phyloP scores from a whole-genome alignment of 2,113 vertebrate species.

The Balaenoptera acutorostrata region DNA sequence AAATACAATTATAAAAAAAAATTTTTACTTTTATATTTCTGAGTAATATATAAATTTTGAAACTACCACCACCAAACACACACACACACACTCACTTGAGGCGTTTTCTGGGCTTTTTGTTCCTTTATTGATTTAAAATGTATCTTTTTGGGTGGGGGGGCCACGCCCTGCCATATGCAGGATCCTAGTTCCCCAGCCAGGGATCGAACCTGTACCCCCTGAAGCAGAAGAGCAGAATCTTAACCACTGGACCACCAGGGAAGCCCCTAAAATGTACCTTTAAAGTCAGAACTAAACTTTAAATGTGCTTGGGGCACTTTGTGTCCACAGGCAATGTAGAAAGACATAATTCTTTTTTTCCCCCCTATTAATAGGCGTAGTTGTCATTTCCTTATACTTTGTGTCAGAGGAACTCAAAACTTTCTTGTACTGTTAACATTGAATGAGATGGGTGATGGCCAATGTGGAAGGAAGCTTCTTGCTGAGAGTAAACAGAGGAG shows the following conservation, averaged over 20 bases:
- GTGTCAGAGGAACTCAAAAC: background rate
- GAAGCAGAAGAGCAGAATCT: background rate
- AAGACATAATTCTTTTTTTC: background rate
- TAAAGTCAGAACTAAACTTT: background rate
- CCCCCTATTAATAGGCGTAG: background rate
- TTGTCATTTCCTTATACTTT: background rate
- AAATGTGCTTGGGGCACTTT: background rate
- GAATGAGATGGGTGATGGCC: background rate
- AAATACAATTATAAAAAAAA: background rate
- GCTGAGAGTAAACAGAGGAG: background rate
- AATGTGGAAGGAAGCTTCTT: background rate
- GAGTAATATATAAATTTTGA: background rate
- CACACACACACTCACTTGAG: background rate
- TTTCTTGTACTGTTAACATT: background rate
- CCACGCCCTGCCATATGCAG: fast-evolving
- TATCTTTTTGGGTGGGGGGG: background rate
- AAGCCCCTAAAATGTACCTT: background rate
- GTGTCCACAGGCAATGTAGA: background rate
- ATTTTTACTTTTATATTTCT: background rate
- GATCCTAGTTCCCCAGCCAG: background rate
- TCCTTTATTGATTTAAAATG: background rate
- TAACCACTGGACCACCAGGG: background rate
- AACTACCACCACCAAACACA: background rate
- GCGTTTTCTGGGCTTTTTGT: background rate
- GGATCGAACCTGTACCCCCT: background rate